A percentile compares a stretch with the other conserved stretches of the same genome.
Conservation (phyloP, 2,113 vertebrate genomes). For the Aythya baeri region DNA sequence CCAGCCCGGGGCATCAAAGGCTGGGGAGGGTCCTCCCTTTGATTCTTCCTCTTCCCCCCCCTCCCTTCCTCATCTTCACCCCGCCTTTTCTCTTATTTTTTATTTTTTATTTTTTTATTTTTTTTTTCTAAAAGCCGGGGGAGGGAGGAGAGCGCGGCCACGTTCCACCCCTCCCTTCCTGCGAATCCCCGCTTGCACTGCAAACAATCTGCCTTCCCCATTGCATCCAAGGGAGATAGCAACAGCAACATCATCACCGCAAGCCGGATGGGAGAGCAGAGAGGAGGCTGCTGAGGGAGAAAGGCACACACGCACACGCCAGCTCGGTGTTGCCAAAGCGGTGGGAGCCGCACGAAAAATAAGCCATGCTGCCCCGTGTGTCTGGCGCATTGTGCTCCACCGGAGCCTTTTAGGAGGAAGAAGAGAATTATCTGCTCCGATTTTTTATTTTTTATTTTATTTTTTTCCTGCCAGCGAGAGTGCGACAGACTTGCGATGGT, state of each 20-base stretch:
- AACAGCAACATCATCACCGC: conserved; percentile 71
- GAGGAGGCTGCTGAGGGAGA: conserved; percentile 53
- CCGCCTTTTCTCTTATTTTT: background rate
- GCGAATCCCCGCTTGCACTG: conserved; percentile 64
- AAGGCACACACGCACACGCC: conserved; percentile 16
- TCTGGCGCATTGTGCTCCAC: conserved; percentile 62
- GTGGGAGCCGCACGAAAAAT: conserved; percentile 50
- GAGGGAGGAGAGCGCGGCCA: conserved; percentile 7
- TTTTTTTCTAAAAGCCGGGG: background rate
- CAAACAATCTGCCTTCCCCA: conserved; percentile 67
- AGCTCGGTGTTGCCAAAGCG: conserved; percentile 45
- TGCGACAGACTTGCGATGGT: conserved; percentile 70
- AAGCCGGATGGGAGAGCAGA: conserved; percentile 57
- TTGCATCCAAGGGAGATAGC: conserved; percentile 70
- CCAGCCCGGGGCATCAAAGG: conserved; percentile 8
- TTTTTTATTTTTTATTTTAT: conserved; percentile 6
- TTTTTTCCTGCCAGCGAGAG: conserved; percentile 2
- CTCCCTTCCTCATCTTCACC: background rate
- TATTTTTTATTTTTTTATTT: background rate
- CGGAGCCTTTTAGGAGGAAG: conserved; percentile 42
- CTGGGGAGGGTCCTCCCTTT: background rate
- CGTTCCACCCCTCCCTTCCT: conserved; percentile 59
- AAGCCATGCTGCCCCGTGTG: conserved; percentile 46
- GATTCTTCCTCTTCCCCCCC: background rate
- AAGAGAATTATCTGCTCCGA: conserved; percentile 35